Conservation (phyloP, 2,888 invertebrate genomes). For the Drosophila nigritarsus region DNA sequence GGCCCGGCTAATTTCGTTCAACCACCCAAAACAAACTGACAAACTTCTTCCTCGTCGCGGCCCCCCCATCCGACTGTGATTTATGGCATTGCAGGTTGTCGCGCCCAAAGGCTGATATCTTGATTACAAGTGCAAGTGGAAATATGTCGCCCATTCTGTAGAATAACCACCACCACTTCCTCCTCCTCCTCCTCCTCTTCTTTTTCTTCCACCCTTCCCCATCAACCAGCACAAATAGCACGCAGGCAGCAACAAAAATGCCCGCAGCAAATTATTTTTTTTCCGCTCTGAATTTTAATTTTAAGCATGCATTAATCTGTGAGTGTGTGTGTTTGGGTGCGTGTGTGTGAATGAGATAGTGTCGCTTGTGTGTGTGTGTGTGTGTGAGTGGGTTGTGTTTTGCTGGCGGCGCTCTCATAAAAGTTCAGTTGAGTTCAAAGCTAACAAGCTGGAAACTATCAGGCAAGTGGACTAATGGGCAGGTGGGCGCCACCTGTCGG, state of each 20-base stretch:
- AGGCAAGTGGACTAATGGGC: constrained; percentile 48
- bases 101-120: constrained; percentile 69
- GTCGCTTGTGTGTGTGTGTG: constrained; percentile 12
- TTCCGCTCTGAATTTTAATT: constrained; percentile 54
- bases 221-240: constrained; percentile 13
- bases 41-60: background rate
- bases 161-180: constrained; percentile 1
- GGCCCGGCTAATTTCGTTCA: constrained; percentile 59
- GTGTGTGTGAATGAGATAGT: constrained; percentile 15
- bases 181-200: background rate
- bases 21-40: constrained; percentile 9
- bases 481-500: constrained; percentile 66
- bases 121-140: constrained; percentile 71
- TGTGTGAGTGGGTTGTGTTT: constrained; percentile 23
- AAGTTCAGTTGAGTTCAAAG: constrained; percentile 78
- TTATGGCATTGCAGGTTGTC: constrained; percentile 60
- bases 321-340: constrained; percentile 7
- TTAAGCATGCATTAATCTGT: constrained; percentile 68
- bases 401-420: constrained; percentile 58
- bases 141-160: constrained; percentile 50
- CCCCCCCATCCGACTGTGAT: constrained; percentile 22
- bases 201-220: background rate
- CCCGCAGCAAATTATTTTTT: constrained; percentile 61
- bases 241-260: constrained; percentile 51
- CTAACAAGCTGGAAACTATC: constrained; percentile 77